Base-by-base conservation (phyloP, 2,797 vertebrate species). In the Lacerta viridis region DNA sequence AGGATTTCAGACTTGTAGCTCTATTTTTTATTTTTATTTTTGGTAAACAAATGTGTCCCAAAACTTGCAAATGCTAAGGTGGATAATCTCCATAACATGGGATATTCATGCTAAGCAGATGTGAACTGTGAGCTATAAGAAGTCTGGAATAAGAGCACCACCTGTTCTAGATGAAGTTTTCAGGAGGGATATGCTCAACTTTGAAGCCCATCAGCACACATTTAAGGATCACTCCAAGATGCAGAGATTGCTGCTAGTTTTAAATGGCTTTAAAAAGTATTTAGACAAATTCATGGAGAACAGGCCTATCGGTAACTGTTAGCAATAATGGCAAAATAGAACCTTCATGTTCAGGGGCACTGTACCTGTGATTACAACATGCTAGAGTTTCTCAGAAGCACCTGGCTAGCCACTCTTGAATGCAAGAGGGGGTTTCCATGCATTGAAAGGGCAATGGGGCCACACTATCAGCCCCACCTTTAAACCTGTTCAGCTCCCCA, bases 111-210 rank as follows among this genome's bases (percentile, higher is more conserved):
- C 69, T 46, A 64, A 84, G 55, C 33, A 59, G 78, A 50, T 55
- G 4, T 68, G 81, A 79, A 29, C 25, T 76, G 85, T 27, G 71
- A 91, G n/a, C 80, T 91, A 61, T 89, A 85, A 87, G 71, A 23
- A 50, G 46, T 86, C 23, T 43, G 68, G 80, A 59, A 72, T 85
- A 61, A 61, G 71, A 86, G n/a, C 81, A 85, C 89, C 41, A 27
- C 20, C 0, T 0, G 2, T 3, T 41, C 85, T 79, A 25, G 18
- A 74, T 82, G n/a, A 66, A 69, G 75, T 69, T 69, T 82, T 82
- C 7, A 41, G n/a, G 25, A 33, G 66, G 68, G 13, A 61, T 39
- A 8, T 79, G 33, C 90, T 75, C 36, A 20, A 25, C 61, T 64
- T 69, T 39, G 75, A 78, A 86, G 33, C 46, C 39, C 66, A 29